These are phyloP conservation scores for Microhierax caerulescens DNA, from an alignment of 2,797 vertebrate species.

Conservation along the genomic window DNA sequence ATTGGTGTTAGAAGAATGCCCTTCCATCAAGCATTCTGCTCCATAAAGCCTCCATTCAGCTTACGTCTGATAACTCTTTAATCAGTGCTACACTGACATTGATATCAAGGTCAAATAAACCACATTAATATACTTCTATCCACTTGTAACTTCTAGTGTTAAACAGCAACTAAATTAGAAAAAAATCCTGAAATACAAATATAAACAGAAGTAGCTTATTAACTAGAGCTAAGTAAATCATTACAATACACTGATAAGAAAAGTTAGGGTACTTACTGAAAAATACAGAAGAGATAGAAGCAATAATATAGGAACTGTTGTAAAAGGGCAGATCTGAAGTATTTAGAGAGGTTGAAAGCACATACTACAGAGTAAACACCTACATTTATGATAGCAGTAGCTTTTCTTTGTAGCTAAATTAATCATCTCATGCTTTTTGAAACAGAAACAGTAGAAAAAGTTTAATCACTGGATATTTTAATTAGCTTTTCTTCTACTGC, in stretches of 20 bases:
- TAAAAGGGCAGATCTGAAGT: not conserved
- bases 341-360: not conserved
- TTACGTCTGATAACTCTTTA: not conserved
- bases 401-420: not conserved
- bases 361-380: not conserved
- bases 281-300: not conserved
- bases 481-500: not conserved
- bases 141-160: not conserved
- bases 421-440: not conserved
- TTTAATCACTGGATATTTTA: not conserved
- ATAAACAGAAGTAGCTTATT: not conserved
- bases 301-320: not conserved
- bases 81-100: not conserved
- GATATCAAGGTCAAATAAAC: not conserved
- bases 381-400: not conserved
- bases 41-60: not conserved
- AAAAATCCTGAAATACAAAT: not conserved
- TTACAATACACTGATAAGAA: slow-evolving; percentile 22
- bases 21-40: not conserved
- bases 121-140: not conserved
- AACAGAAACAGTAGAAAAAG: not conserved
- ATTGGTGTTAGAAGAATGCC: not conserved
- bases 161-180: slow-evolving; percentile 1
- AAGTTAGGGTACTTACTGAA: not conserved
- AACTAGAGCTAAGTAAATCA: slow-evolving; percentile 37